phyloP scores from a whole-genome alignment of 2,888 invertebrate species.

The Galeruca laticollis region DNA sequence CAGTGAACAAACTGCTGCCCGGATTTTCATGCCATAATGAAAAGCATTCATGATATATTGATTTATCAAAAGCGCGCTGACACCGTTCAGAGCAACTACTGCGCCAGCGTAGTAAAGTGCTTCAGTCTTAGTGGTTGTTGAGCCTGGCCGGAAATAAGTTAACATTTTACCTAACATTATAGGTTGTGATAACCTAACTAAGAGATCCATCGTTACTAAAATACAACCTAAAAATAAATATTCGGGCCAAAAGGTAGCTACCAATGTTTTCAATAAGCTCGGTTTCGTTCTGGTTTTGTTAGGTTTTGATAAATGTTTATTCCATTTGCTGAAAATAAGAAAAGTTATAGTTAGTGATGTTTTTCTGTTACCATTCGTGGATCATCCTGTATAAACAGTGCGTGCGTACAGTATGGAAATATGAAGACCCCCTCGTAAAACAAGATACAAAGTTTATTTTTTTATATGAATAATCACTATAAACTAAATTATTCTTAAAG shows the following conservation, averaged over 20 bases:
- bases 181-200: constrained; percentile 75
- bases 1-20: constrained; percentile 85
- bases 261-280: constrained; percentile 74
- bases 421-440: too few relatives aligned
- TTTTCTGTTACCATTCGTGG: too few relatives aligned
- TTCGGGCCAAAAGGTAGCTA: constrained; percentile 77
- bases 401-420: too few relatives aligned
- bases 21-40: constrained; percentile 84
- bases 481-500: too few relatives aligned
- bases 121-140: constrained; percentile 67
- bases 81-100: constrained; percentile 70
- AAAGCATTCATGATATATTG: constrained; percentile 77
- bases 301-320: constrained; percentile 72
- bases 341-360: too few relatives aligned
- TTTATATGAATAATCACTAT: too few relatives aligned
- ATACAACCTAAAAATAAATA: constrained; percentile 74
- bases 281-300: constrained; percentile 72
- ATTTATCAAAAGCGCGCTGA: constrained; percentile 74
- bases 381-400: too few relatives aligned
- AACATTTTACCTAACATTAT: constrained; percentile 75
- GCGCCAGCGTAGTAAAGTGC: constrained; percentile 75
- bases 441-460: too few relatives aligned
- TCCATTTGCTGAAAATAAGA: constrained; percentile 74
- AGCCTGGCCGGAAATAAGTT: constrained; percentile 74
- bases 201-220: constrained; percentile 72